Conservation (phyloP, 2,113 vertebrate genomes). For the Cisticola juncidis region DNA sequence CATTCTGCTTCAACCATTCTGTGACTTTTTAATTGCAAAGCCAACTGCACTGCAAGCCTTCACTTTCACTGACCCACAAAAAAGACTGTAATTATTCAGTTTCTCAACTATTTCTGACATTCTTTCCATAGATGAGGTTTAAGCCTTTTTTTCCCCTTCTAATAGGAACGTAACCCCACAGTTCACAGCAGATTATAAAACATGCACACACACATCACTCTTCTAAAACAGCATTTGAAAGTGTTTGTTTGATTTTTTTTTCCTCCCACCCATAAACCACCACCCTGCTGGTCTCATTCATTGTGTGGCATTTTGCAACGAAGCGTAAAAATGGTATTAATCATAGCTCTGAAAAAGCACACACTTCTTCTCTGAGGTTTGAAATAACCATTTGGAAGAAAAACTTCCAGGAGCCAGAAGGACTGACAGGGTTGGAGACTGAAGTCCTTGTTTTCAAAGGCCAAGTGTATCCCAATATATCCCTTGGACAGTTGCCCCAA, state of each 20-base stretch:
- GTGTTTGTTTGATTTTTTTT: conserved; percentile 5
- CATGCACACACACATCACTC: not conserved
- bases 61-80: not conserved
- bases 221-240: conserved; percentile 23
- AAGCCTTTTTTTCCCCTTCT: not conserved
- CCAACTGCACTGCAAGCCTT: not conserved
- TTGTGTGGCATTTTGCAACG: conserved; percentile 36
- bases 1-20: not conserved
- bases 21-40: not conserved
- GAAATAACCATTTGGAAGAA: conserved; percentile 56
- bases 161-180: not conserved
- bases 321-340: conserved; percentile 61
- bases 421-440: conserved; percentile 44
- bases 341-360: conserved; percentile 52
- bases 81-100: conserved; percentile 1
- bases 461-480: conserved; percentile 60
- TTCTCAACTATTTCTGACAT: conserved; percentile 21
- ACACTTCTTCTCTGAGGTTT: conserved; percentile 52
- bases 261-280: not conserved
- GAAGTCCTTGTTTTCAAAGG: conserved; percentile 57
- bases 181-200: conserved; percentile 9
- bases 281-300: conserved; percentile 54
- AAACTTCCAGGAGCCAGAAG: conserved; percentile 61
- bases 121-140: conserved; percentile 20
- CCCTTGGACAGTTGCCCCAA: conserved; percentile 44